Evolutionary conservation across 1,140 invertebrate genomes (phyloP).

Genomic region (Plectrocnemia conspersa): DNA sequence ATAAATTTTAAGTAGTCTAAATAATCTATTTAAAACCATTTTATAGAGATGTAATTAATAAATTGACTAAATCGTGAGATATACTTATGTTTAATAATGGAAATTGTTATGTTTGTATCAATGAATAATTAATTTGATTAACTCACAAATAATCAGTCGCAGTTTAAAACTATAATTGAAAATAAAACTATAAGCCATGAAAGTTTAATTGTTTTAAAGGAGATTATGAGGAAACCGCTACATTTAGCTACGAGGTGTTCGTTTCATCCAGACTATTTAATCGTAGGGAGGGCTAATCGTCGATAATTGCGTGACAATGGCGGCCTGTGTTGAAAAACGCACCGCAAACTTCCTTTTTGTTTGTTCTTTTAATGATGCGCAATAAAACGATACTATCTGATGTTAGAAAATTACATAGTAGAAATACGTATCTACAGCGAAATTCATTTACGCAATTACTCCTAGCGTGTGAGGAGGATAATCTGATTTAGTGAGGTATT

Average conservation of each 20-base stretch:
- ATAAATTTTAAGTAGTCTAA: too few relatives aligned
- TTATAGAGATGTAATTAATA: too few relatives aligned
- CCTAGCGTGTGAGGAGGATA: too few relatives aligned
- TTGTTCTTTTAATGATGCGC: conserved; percentile 26
- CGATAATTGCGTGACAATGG: conserved; percentile 21
- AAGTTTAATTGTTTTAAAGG: not conserved
- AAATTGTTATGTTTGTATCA: not conserved
- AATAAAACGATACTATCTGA: conserved; percentile 28
- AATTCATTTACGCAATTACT: too few relatives aligned
- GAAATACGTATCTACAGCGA: too few relatives aligned
- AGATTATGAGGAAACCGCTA: not conserved
- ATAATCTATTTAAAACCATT: too few relatives aligned
- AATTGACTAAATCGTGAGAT: too few relatives aligned
- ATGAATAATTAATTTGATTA: not conserved
- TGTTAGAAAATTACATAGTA: conserved; percentile 28
- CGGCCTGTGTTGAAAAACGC: conserved; percentile 19
- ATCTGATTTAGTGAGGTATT: too few relatives aligned
- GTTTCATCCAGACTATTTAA: not conserved
- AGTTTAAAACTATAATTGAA: not conserved
- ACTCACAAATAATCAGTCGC: conserved; percentile 3
- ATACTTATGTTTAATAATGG: too few relatives aligned
- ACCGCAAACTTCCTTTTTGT: conserved; percentile 22
- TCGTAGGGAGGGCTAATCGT: too few relatives aligned
- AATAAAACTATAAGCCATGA: too few relatives aligned
- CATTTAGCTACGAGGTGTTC: not conserved